Percentiles rank a stretch among this genome's conserved stretches.
Conservation (phyloP, 1,140 invertebrate species). For the Cotesia chilonis region DNA sequence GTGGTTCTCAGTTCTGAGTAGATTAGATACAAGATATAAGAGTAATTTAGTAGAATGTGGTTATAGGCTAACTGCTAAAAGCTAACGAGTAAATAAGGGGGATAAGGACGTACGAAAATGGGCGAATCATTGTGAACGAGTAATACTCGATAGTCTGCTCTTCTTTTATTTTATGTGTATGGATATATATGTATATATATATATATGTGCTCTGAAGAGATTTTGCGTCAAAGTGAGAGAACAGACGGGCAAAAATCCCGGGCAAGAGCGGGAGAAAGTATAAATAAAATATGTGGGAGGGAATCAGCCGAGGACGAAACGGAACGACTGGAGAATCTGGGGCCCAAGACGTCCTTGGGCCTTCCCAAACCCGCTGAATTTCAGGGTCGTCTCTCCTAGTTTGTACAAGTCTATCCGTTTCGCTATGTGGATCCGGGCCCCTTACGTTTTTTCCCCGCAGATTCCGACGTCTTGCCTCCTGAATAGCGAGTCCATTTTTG, state of each 20-base stretch:
- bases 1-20: constrained; percentile 19
- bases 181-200: not conserved
- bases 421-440: constrained; percentile 1
- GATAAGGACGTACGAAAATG: constrained; percentile 26
- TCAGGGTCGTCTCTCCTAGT: constrained; percentile 52
- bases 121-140: constrained; percentile 9
- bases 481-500: no score
- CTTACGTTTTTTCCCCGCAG: not conserved
- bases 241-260: no score
- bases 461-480: no score
- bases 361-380: constrained; percentile 47
- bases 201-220: no score
- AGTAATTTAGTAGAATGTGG: no score
- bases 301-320: not conserved
- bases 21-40: no score
- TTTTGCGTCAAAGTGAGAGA: no score
- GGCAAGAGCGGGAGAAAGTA: not conserved
- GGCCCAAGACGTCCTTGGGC: constrained; percentile 59
- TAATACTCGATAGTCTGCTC: no score
- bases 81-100: constrained; percentile 48
- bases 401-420: not conserved
- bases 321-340: constrained; percentile 48
- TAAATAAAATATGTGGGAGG: not conserved
- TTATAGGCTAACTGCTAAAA: constrained; percentile 32
- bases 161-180: not conserved